Evolutionary conservation across 2,797 vertebrate species (phyloP).

Genomic region (Acropternis orthonyx): DNA sequence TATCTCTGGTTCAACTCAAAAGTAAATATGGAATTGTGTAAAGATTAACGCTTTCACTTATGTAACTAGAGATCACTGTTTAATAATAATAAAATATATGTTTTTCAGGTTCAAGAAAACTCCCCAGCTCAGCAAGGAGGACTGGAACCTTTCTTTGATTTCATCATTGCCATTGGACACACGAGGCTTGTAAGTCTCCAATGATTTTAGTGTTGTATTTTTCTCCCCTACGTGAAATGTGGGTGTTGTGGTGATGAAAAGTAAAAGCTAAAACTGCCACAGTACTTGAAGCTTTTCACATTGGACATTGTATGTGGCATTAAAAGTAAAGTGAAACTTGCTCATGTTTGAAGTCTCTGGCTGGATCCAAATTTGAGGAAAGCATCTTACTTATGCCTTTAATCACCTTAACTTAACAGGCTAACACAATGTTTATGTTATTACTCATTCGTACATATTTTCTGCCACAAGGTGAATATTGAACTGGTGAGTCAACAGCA

Average conservation of each 20-base stretch:
- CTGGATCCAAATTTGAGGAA: not conserved
- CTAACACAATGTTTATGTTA: not conserved
- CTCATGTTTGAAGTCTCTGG: not conserved
- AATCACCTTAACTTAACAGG: not conserved
- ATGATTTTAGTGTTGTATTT: not conserved
- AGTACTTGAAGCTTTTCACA: not conserved
- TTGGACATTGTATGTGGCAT: not conserved
- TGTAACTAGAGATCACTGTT: not conserved
- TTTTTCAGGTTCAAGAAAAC: slow-evolving; percentile 88
- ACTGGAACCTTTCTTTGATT: slow-evolving; percentile 95
- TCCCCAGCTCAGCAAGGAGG: slow-evolving; percentile 91
- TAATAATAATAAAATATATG: not conserved
- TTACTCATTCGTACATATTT: not conserved
- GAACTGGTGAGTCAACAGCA: not conserved
- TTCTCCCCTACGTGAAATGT: not conserved
- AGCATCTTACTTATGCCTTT: not conserved
- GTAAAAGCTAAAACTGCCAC: not conserved
- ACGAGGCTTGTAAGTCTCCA: slow-evolving; percentile 85
- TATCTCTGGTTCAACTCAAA: not conserved
- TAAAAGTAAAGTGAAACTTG: not conserved
- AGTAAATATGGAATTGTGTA: slow-evolving; percentile 1
- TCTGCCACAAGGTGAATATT: not conserved
- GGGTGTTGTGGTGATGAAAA: not conserved
- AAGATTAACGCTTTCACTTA: not conserved
- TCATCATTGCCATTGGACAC: slow-evolving; percentile 93